Percentiles rank a stretch among this genome's conserved stretches.
phyloP scores from a whole-genome alignment of 2,113 vertebrate genomes.

The Pseudorhombus dupliciocellatus region DNA sequence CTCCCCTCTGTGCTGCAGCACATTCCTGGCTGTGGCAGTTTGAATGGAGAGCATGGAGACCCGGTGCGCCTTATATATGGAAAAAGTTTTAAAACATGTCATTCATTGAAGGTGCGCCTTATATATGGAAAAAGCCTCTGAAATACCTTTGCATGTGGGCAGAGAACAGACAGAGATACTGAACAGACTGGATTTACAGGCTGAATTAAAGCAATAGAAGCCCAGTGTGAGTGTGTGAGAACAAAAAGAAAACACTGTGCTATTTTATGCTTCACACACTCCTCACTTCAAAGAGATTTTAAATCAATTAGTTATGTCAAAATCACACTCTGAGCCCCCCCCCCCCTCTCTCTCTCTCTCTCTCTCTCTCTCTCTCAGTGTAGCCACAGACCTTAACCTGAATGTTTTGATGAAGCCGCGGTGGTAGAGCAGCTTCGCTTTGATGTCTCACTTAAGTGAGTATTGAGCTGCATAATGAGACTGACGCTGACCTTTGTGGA shows the following conservation, averaged over 20 bases:
- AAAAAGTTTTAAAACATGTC: too few species aligned
- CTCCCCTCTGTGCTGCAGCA: too few species aligned
- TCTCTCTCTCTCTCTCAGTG: background rate
- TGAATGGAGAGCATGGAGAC: too few species aligned
- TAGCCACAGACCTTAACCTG: constrained; percentile 41
- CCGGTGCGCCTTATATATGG: too few species aligned
- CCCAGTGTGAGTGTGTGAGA: background rate
- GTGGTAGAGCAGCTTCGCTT: constrained; percentile 17
- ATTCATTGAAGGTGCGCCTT: too few species aligned
- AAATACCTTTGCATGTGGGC: too few species aligned
- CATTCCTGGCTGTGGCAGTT: too few species aligned
- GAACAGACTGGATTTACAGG: too few species aligned
- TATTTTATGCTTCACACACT: constrained; percentile 36
- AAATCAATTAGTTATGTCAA: constrained; percentile 49
- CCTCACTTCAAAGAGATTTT: constrained; percentile 48
- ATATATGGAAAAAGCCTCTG: too few species aligned
- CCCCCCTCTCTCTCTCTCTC: background rate
- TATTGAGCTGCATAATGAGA: constrained; percentile 46
- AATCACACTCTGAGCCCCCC: background rate
- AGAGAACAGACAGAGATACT: too few species aligned
- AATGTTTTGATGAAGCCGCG: constrained; percentile 19
- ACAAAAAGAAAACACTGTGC: background rate
- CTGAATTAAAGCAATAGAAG: background rate
- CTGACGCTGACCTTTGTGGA: constrained; percentile 31
- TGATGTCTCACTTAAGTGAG: constrained; percentile 46